Evolutionary conservation across 2,113 vertebrate genomes (phyloP).

Genomic region (Andinoacara biseriatus): DNA sequence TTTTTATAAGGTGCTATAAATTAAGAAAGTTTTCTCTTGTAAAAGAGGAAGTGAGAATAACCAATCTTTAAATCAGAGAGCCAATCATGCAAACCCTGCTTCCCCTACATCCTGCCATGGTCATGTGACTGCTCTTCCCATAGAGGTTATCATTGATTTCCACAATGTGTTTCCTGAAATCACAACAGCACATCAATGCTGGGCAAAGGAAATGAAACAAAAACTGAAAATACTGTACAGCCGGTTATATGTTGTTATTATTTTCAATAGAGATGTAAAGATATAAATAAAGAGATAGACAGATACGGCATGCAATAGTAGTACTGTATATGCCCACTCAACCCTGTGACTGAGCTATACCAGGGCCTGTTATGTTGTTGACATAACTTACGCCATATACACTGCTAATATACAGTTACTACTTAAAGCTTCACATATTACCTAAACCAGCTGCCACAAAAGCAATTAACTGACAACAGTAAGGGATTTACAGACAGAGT

Average conservation of each 20-base stretch:
- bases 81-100: constrained; percentile 12
- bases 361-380: neutral
- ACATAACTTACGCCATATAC: neutral
- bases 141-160: constrained; percentile 59
- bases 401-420: neutral
- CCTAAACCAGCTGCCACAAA: neutral
- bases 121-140: constrained; percentile 27
- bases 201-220: neutral
- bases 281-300: too few species aligned
- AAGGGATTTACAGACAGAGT: neutral
- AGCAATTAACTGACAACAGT: neutral
- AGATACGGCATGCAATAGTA: neutral
- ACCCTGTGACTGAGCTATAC: neutral
- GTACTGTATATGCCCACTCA: neutral
- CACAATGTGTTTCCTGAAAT: constrained; percentile 55
- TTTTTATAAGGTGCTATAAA: neutral
- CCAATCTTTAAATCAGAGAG: neutral
- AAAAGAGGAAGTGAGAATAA: neutral
- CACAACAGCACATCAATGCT: constrained; percentile 32
- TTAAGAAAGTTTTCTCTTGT: neutral
- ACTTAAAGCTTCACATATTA: neutral
- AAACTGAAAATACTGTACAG: neutral
- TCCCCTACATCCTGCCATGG: constrained; percentile 24
- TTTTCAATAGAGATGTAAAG: too few species aligned
- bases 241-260: neutral